These are phyloP conservation scores for Electrona antarctica DNA, from an alignment of 2,113 vertebrate genomes.

Conservation along the genomic window DNA sequence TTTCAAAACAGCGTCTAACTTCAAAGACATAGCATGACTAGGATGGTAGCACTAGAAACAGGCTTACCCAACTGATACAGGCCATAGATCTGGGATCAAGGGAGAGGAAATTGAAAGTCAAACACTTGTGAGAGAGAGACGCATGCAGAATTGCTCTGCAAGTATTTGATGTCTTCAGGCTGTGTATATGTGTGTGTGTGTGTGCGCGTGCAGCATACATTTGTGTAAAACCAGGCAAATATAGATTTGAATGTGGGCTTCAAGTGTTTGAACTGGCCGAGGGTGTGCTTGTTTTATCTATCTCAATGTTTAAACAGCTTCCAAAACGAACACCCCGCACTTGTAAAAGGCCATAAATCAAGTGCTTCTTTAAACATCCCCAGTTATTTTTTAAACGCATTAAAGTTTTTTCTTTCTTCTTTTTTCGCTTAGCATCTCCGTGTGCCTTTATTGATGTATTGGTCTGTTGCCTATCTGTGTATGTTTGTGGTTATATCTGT, in stretches of 20 bases:
- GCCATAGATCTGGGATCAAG: neutral
- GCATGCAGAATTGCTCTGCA: neutral
- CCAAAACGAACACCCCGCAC: slow-evolving; percentile 22
- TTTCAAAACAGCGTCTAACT: neutral
- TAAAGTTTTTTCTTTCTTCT: too few relatives aligned
- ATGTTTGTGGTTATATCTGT: neutral
- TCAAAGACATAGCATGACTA: slow-evolving; percentile 5
- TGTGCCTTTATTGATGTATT: neutral
- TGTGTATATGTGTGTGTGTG: slow-evolving; percentile 22
- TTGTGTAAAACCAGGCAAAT: slow-evolving; percentile 26
- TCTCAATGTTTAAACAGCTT: slow-evolving; percentile 30
- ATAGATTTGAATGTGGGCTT: slow-evolving; percentile 34
- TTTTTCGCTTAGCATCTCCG: neutral
- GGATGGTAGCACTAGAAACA: neutral
- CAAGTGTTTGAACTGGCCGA: slow-evolving; percentile 30
- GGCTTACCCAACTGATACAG: slow-evolving; percentile 3
- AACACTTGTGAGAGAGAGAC: neutral
- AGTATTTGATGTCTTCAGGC: slow-evolving; percentile 20
- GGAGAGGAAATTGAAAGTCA: neutral
- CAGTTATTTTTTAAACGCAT: too few relatives aligned
- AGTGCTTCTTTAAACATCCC: neutral
- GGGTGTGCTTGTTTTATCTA: slow-evolving; percentile 23
- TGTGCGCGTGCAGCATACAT: neutral
- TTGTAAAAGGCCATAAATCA: neutral
- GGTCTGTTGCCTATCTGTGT: neutral